Base-by-base conservation (phyloP, 1,140 invertebrate genomes). In the Drosophila oshimai region DNA sequence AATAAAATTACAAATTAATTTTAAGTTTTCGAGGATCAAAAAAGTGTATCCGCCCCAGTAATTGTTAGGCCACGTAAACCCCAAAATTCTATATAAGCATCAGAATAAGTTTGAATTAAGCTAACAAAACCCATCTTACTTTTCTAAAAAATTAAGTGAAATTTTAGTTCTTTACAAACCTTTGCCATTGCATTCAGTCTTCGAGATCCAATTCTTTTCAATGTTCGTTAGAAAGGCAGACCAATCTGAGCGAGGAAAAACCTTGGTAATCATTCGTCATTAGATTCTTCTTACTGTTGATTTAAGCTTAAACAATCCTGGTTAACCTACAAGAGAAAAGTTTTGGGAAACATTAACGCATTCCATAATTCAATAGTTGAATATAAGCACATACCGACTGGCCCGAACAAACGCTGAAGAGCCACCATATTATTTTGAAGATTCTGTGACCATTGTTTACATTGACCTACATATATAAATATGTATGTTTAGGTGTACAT, bases 381-480 rank as follows among this genome's bases (percentile, higher is more conserved):
- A 0, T 29, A 24, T n/a, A 29, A 7, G 24, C 10, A 28, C 44
- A 31, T 22, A 54, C 26, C 44, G 44, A 55, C 17, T 34, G 45
- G 45, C 45, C 44, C 50, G 49, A 54, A 20, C 20, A 49, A 28
- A 45, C 51, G 49, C 22, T 24, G 50, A 51, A 53, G 50, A 10
- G 37, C 22, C 15, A 45, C n/a, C 39, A 13, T 24, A 29, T 53
- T 57, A 51, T 50, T 55, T 31, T 53, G 53, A 29, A 33, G 28
- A 33, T 53, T 57, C 29, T 33, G 15, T 31, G 46, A 51, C 12
- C 26, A 51, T 51, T 20, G 46, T 51, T 18, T 57, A 57, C 26
- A 49, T 51, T 57, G 53, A 57, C 53, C 53, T 46, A 57, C 53
- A 57, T 57, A 57, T 57, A 47, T 42, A 15, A 10, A 22, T 42